Evolutionary conservation across 2,113 vertebrate genomes (phyloP).

Genomic region (Hoplias malabaricus): DNA sequence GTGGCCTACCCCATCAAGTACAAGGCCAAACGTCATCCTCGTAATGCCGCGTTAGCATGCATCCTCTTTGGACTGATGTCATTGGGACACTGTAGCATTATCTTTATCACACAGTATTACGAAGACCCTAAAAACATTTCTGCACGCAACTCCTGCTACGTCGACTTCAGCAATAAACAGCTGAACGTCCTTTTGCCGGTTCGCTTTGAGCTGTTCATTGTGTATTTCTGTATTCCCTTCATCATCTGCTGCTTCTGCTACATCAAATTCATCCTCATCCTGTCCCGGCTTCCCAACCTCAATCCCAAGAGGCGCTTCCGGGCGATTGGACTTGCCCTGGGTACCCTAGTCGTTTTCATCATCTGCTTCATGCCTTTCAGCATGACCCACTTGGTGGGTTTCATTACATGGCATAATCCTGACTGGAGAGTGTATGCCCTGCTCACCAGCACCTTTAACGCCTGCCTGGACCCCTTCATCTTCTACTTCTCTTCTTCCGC

Average conservation of each 20-base stretch:
- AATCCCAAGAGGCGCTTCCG: slow-evolving; percentile 49
- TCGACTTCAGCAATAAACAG: slow-evolving; percentile 57
- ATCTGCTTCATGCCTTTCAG: slow-evolving; percentile 74
- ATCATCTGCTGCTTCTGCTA: slow-evolving; percentile 67
- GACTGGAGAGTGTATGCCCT: slow-evolving; percentile 63
- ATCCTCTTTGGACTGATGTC: slow-evolving; percentile 63
- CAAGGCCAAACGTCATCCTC: slow-evolving; percentile 56
- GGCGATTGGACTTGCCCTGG: slow-evolving; percentile 58
- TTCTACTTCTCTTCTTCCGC: slow-evolving; percentile 76
- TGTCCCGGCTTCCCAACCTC: slow-evolving; percentile 47
- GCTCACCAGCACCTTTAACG: slow-evolving; percentile 71
- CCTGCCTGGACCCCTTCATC: slow-evolving; percentile 74
- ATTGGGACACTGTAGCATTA: slow-evolving; percentile 61
- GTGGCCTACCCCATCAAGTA: slow-evolving; percentile 71
- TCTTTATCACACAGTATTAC: slow-evolving; percentile 64
- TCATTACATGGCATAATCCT: slow-evolving; percentile 50
- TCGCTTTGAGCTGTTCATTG: slow-evolving; percentile 63
- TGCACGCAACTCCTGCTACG: slow-evolving; percentile 61
- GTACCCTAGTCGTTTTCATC: slow-evolving; percentile 64
- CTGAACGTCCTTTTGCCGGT: slow-evolving; percentile 62
- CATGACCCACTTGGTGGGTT: slow-evolving; percentile 72
- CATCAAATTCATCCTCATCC: slow-evolving; percentile 60
- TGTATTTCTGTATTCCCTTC: slow-evolving; percentile 65
- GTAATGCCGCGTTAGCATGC: slow-evolving; percentile 34
- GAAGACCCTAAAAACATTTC: slow-evolving; percentile 9